Conservation (phyloP, 2,797 vertebrate species). For the Onychomys torridus region DNA sequence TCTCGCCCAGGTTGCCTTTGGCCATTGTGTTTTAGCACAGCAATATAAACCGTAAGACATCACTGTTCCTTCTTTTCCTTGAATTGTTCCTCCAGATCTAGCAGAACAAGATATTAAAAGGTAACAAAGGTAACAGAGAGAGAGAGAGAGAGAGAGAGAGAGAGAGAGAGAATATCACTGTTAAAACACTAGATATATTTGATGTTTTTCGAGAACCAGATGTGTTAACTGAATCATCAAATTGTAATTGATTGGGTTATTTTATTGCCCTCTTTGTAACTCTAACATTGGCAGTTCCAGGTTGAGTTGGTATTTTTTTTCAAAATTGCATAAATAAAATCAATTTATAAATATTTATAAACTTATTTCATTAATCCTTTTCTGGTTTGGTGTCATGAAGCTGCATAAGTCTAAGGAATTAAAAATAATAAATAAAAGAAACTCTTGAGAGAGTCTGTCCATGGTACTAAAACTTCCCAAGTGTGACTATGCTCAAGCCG, state of each 20-base stretch:
- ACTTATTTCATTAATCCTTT: constrained; percentile 76
- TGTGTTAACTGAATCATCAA: constrained; percentile 69
- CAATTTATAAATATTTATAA: constrained; percentile 76
- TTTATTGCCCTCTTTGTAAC: constrained; percentile 54
- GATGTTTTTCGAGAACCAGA: constrained; percentile 55
- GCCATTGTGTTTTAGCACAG: neutral
- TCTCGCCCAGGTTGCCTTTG: neutral
- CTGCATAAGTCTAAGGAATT: constrained; percentile 76
- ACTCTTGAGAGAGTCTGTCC: constrained; percentile 57
- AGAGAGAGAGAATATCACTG: neutral
- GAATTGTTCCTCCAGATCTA: constrained; percentile 53
- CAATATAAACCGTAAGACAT: neutral
- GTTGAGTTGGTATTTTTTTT: constrained; percentile 9
- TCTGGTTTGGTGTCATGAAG: constrained; percentile 77
- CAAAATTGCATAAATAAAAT: constrained; percentile 67
- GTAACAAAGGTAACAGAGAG: neutral
- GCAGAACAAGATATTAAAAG: neutral
- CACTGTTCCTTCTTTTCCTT: neutral
- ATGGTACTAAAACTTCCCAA: constrained; percentile 43
- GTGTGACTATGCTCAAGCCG: neutral
- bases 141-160: neutral
- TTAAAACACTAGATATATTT: constrained; percentile 52
- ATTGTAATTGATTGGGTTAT: neutral
- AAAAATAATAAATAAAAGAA: constrained; percentile 73
- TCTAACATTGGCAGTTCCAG: constrained; percentile 48